Percentiles rank a stretch among this genome's conserved stretches.
phyloP scores from a whole-genome alignment of 2,113 vertebrate species.

The Bostrychus sinensis region DNA sequence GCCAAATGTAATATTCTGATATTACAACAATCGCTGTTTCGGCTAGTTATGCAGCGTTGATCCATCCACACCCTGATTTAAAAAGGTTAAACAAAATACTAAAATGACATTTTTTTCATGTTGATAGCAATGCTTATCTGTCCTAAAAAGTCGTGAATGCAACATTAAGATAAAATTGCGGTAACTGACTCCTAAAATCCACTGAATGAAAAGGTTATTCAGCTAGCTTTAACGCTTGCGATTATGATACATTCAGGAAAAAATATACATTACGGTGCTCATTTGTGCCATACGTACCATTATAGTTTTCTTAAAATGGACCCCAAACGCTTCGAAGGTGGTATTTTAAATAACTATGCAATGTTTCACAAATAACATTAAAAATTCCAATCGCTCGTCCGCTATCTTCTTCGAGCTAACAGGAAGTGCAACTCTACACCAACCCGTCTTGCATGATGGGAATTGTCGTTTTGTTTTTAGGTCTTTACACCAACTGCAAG shows the following conservation, averaged over 20 bases:
- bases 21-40: background rate
- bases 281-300: conserved; percentile 66
- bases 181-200: conserved; percentile 6
- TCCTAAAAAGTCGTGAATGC: background rate
- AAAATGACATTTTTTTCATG: fast-evolving
- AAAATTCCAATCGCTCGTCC: conserved; percentile 57
- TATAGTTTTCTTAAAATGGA: conserved; percentile 39
- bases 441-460: conserved; percentile 46
- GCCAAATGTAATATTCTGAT: too few relatives aligned
- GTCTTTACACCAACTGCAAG: fast-evolving
- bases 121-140: background rate
- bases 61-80: background rate
- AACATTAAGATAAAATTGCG: background rate
- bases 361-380: conserved; percentile 55
- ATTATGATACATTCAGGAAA: background rate
- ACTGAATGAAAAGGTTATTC: conserved; percentile 34
- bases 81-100: background rate
- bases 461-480: conserved; percentile 44
- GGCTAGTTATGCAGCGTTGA: background rate
- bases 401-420: conserved; percentile 61
- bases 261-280: background rate
- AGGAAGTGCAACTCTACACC: conserved; percentile 38
- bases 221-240: conserved; percentile 16
- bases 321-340: conserved; percentile 21
- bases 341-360: conserved; percentile 22